These are phyloP conservation scores for Tragelaphus strepsiceros DNA, from an alignment of 2,113 vertebrate genomes.

Conservation along the genomic window DNA sequence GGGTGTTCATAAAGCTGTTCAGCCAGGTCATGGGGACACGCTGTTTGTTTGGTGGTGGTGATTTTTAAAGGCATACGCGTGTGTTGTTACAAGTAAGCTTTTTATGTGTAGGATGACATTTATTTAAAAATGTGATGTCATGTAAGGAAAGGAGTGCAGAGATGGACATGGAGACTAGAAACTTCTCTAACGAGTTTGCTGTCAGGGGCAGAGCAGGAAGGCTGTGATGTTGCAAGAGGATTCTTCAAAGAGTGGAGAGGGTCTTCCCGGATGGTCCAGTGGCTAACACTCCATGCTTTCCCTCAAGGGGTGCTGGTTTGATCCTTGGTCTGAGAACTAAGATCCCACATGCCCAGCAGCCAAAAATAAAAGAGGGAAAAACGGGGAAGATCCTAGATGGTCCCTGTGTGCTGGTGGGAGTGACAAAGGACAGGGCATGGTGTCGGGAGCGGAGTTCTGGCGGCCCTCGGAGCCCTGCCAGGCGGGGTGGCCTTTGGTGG, in stretches of 20 bases:
- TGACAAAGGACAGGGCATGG: fast-evolving
- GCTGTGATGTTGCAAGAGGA: neutral
- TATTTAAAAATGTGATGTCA: neutral
- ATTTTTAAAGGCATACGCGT: fast-evolving
- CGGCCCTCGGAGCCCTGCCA: neutral
- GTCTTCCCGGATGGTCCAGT: neutral
- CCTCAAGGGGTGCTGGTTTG: neutral
- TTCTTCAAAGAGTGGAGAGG: neutral
- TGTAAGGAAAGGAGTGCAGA: neutral
- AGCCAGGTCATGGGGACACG: fast-evolving
- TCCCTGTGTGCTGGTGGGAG: neutral
- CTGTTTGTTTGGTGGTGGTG: neutral
- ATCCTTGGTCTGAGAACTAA: neutral
- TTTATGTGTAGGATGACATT: neutral
- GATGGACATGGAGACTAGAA: neutral
- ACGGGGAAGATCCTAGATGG: fast-evolving
- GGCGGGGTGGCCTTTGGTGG: neutral
- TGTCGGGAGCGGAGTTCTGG: neutral
- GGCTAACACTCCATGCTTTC: neutral
- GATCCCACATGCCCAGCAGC: neutral
- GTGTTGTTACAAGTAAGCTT: neutral
- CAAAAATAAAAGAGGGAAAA: neutral
- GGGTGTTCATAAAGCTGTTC: fast-evolving
- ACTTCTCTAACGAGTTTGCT: neutral
- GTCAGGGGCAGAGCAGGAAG: neutral